Conservation (phyloP, 1,140 invertebrate species). For the Mya arenaria region DNA sequence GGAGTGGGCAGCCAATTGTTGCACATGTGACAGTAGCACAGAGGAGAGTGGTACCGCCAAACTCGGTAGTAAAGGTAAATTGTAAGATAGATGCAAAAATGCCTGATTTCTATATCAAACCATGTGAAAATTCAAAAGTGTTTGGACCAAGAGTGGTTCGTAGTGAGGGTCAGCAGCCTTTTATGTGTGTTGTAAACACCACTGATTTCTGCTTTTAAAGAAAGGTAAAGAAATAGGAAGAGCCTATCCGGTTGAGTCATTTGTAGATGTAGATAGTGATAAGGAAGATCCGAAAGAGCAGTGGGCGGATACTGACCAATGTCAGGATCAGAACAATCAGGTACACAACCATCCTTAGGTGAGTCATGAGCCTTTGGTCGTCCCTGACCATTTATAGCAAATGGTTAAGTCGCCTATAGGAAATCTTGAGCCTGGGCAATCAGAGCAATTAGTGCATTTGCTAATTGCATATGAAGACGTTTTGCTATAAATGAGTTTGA, state of each 20-base stretch:
- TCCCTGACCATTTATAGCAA: background rate
- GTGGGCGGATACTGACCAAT: background rate
- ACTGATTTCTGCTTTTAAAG: background rate
- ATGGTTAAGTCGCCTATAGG: background rate
- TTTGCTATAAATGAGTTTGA: conserved; percentile 47
- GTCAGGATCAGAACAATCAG: background rate
- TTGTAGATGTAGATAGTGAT: too few species aligned
- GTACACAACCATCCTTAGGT: background rate
- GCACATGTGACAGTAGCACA: background rate
- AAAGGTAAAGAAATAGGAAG: background rate
- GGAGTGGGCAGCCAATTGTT: background rate
- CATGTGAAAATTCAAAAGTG: background rate
- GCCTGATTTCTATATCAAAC: background rate
- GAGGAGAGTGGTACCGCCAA: too few species aligned
- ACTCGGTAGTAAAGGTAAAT: too few species aligned
- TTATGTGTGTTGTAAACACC: background rate
- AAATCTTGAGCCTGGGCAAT: background rate
- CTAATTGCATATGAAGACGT: background rate
- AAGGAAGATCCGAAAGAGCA: background rate
- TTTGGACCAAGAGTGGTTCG: background rate
- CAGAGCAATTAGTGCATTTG: background rate
- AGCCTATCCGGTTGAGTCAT: background rate
- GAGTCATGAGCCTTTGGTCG: background rate
- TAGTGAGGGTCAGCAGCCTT: background rate
- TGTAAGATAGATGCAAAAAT: too few species aligned